Percentiles rank a stretch among this genome's conserved stretches.
Evolutionary conservation across 2,113 vertebrate species (phyloP).

Genomic region (Neoarius graeffei): DNA sequence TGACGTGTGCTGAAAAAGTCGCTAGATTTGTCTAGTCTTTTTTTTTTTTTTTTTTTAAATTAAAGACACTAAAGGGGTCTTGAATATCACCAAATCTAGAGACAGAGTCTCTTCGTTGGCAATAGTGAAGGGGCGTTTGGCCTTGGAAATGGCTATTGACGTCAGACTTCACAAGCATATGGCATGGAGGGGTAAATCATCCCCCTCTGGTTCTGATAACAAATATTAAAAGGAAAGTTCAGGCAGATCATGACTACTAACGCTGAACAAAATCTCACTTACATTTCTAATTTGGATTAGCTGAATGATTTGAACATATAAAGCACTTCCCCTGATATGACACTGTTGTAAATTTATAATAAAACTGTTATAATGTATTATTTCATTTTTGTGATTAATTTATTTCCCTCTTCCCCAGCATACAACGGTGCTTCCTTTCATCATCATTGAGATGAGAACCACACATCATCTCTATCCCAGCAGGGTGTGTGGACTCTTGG

Average conservation of each 20-base stretch:
- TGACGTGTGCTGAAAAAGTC: too few species aligned
- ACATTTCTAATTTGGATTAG: background rate
- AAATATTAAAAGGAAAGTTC: background rate
- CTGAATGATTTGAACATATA: background rate
- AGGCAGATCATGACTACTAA: background rate
- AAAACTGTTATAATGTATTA: background rate
- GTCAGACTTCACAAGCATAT: too few species aligned
- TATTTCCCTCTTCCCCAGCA: constrained; percentile 74
- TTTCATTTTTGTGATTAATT: background rate
- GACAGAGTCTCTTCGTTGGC: too few species aligned
- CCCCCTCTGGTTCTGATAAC: background rate
- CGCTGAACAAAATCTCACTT: background rate
- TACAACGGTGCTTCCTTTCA: constrained; percentile 95
- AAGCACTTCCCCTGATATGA: background rate
- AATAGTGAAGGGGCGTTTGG: too few species aligned
- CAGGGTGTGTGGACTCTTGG: constrained; percentile 83
- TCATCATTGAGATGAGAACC: constrained; percentile 98
- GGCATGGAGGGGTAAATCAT: background rate
- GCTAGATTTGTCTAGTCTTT: too few species aligned
- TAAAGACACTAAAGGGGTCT: too few species aligned
- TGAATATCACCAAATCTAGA: too few species aligned
- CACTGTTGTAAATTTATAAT: background rate
- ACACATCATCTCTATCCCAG: constrained; percentile 92
- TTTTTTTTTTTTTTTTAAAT: too few species aligned
- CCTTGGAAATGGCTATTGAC: too few species aligned